These are phyloP conservation scores for Drymodes brunneopygia DNA, from an alignment of 2,113 vertebrate species.

Conservation along the genomic window DNA sequence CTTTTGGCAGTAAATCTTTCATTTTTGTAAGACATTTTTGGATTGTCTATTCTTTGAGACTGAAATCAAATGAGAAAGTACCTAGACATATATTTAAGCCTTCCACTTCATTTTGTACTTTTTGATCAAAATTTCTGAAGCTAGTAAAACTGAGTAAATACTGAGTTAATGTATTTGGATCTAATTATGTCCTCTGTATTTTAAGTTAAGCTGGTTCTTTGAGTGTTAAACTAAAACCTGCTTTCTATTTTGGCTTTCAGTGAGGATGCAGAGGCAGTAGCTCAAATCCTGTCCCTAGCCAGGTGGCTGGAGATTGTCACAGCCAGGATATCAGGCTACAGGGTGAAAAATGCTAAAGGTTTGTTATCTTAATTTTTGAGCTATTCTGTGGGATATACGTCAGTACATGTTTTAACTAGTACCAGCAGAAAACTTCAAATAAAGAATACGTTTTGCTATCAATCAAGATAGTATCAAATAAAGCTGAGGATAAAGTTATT, in stretches of 20 bases:
- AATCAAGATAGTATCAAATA: neutral
- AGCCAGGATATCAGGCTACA: constrained; percentile 85
- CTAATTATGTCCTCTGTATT: neutral
- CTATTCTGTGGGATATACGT: neutral
- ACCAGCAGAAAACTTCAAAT: neutral
- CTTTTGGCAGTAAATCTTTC: neutral
- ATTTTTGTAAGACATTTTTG: neutral
- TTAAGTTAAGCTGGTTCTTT: neutral
- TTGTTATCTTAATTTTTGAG: constrained; percentile 20
- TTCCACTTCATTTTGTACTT: neutral
- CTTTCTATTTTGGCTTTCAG: constrained; percentile 62
- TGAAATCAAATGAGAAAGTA: neutral
- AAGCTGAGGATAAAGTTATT: neutral
- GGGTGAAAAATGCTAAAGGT: constrained; percentile 73
- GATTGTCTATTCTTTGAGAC: neutral
- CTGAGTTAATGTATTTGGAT: neutral
- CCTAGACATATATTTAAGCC: neutral
- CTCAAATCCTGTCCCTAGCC: constrained; percentile 84
- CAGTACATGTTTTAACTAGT: neutral
- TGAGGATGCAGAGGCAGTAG: constrained; percentile 86
- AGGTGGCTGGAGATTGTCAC: constrained; percentile 89
- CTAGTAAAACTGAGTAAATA: neutral
- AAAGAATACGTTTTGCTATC: neutral
- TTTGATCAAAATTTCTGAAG: neutral
- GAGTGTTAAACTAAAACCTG: constrained; percentile 18